Percentiles rank a stretch among this genome's conserved stretches.
phyloP scores from a whole-genome alignment of 1,140 invertebrate species.

The Aethina tumida region DNA sequence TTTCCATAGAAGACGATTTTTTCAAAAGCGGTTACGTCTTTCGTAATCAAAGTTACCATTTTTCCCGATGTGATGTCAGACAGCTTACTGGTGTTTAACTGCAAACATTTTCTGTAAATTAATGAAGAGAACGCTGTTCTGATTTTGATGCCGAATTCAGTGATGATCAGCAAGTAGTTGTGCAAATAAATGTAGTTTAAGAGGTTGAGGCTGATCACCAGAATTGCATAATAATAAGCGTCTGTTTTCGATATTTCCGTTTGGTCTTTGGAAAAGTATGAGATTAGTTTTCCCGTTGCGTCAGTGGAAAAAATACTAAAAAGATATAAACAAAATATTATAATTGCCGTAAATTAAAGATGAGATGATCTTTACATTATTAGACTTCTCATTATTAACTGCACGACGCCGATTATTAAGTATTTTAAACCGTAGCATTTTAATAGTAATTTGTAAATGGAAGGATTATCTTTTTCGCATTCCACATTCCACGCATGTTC shows the following conservation, averaged over 20 bases:
- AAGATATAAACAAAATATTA: conserved; percentile 17
- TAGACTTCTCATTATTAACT: no score
- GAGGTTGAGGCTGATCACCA: conserved; percentile 47
- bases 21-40: conserved; percentile 72
- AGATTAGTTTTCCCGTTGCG: conserved; percentile 55
- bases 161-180: conserved; percentile 63
- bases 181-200: conserved; percentile 42
- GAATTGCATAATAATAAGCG: conserved; percentile 54
- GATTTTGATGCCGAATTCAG: conserved; percentile 70
- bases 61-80: conserved; percentile 73
- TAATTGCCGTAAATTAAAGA: no score
- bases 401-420: no score
- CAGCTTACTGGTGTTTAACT: conserved; percentile 57
- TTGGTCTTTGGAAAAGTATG: conserved; percentile 49
- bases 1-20: conserved; percentile 57
- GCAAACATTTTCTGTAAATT: conserved; percentile 71
- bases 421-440: no score
- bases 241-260: conserved; percentile 37
- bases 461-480: no score
- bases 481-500: conserved; percentile 15
- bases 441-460: no score
- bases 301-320: conserved; percentile 59
- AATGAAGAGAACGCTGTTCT: conserved; percentile 67
- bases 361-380: no score
- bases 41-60: conserved; percentile 81